These are phyloP conservation scores for Archegozetes longisetosus DNA, from an alignment of 1,140 invertebrate genomes.

Conservation along the genomic window DNA sequence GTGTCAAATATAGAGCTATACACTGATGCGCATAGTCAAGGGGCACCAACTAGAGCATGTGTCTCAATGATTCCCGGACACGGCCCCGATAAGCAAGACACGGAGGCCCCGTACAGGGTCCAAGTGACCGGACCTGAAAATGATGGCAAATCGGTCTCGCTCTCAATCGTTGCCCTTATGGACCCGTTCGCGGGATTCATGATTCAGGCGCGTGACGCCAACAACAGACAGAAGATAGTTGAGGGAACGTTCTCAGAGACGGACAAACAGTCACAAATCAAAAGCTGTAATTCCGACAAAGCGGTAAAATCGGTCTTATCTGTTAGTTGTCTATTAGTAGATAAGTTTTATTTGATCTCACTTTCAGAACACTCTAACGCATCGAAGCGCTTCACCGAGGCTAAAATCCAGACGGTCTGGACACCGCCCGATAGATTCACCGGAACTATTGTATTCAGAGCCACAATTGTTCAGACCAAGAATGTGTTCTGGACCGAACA, in stretches of 20 bases:
- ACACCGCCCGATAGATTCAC: neutral
- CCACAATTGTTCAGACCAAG: conserved; percentile 9
- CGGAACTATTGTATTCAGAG: neutral
- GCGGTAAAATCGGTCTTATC: neutral
- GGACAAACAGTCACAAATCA: neutral
- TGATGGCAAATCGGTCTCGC: neutral
- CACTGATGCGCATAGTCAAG: too few relatives aligned
- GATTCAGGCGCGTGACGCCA: conserved; percentile 2
- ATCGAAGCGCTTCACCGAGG: neutral
- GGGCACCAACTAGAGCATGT: too few relatives aligned
- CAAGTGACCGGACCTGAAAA: neutral
- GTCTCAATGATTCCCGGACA: conserved; percentile 5
- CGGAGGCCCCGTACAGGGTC: neutral
- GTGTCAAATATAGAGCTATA: too few relatives aligned
- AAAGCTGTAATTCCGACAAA: neutral
- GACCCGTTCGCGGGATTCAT: conserved; percentile 9
- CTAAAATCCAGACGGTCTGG: neutral
- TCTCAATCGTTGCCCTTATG: neutral
- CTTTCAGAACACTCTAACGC: conserved; percentile 8
- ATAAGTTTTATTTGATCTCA: neutral
- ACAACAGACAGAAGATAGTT: neutral
- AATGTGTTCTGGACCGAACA: conserved; percentile 4
- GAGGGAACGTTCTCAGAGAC: neutral
- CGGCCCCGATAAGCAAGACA: neutral
- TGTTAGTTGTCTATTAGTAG: neutral